Percentiles rank a stretch among this genome's conserved stretches.
phyloP scores from a whole-genome alignment of 1,140 invertebrate species.

The Nomia melanderi region DNA sequence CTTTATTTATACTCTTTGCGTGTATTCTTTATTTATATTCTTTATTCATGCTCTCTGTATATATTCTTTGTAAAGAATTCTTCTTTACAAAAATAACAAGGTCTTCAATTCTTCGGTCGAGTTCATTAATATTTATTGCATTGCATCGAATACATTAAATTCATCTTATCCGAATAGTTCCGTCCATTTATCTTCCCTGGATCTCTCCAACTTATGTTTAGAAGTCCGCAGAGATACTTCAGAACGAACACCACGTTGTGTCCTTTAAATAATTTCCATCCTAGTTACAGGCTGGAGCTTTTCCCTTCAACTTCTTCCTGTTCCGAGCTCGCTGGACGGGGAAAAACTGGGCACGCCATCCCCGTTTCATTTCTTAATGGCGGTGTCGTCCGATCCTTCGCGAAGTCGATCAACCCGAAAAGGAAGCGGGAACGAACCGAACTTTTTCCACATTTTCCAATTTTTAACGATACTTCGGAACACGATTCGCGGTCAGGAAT shows the following conservation, averaged over 20 bases:
- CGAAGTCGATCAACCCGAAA: conserved; percentile 13
- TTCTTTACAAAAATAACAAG: too few relatives aligned
- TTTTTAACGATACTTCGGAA: conserved; percentile 25
- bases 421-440: background rate
- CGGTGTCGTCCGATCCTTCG: conserved; percentile 3
- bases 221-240: background rate
- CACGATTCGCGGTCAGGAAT: background rate
- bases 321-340: background rate
- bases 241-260: background rate
- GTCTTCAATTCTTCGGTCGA: too few relatives aligned
- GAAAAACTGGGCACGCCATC: background rate
- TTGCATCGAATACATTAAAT: too few relatives aligned
- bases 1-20: too few relatives aligned
- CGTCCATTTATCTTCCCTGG: background rate
- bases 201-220: background rate
- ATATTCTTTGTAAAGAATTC: too few relatives aligned
- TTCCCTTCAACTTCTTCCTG: background rate
- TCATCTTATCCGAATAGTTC: background rate
- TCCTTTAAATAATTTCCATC: conserved; percentile 13
- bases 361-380: conserved; percentile 45
- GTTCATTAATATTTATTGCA: too few relatives aligned
- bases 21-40: too few relatives aligned
- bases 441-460: conserved; percentile 16
- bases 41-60: too few relatives aligned
- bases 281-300: background rate